Percentiles rank a stretch among this genome's conserved stretches.
Evolutionary conservation across 2,888 invertebrate species (phyloP).

Genomic region (Alloscopus bannaensis): DNA sequence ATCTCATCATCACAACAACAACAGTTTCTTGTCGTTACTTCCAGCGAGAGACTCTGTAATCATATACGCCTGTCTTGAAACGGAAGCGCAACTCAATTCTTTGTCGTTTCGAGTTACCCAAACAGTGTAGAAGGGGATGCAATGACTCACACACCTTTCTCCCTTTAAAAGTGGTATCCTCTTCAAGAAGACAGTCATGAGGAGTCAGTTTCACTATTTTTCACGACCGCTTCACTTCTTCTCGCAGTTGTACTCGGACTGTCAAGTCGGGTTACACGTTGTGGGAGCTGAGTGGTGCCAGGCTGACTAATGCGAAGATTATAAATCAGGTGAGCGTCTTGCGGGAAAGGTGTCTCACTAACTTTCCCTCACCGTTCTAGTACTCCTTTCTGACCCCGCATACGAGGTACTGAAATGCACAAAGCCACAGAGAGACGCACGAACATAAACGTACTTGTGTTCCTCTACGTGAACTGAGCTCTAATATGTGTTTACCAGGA

Average conservation of each 20-base stretch:
- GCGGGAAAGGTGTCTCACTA: slow-evolving; percentile 10
- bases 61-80: too few relatives aligned
- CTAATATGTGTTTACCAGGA: not conserved
- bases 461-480: not conserved
- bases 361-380: slow-evolving; percentile 8
- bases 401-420: not conserved
- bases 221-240: not conserved
- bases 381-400: not conserved
- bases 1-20: too few relatives aligned
- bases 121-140: too few relatives aligned
- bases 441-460: not conserved
- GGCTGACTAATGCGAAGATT: slow-evolving; percentile 54
- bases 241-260: not conserved
- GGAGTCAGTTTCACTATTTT: not conserved
- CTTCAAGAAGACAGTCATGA: not conserved
- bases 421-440: too few relatives aligned
- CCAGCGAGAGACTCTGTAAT: too few relatives aligned
- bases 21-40: too few relatives aligned
- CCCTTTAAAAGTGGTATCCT: not conserved
- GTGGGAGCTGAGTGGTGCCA: slow-evolving; percentile 41
- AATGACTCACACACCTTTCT: too few relatives aligned
- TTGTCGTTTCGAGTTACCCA: not conserved
- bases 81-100: not conserved
- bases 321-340: slow-evolving; percentile 47
- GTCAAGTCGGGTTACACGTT: not conserved